Conservation (phyloP, 30 jellyfish, hydroid and myxozoan species). For the Chrysaora quinquecirrha region DNA sequence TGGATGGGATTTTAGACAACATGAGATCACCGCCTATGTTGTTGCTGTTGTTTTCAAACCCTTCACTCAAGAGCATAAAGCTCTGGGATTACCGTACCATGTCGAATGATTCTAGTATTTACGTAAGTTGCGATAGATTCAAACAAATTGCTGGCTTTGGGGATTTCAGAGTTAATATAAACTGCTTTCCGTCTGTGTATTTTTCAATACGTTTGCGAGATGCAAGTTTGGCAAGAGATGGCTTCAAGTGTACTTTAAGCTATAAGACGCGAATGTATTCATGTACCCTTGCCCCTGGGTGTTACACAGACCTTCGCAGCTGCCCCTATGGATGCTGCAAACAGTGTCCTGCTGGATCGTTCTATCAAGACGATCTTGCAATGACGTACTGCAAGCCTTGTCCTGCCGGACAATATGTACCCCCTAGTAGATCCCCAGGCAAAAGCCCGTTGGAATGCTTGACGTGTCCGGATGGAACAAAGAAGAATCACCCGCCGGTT, state of each 20-base stretch:
- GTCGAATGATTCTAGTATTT: conserved; percentile 15
- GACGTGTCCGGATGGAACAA: conserved; percentile 68
- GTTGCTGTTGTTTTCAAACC: conserved; percentile 19
- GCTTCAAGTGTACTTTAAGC: conserved; percentile 21
- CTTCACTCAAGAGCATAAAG: conserved; percentile 3
- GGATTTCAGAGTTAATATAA: conserved; percentile 9
- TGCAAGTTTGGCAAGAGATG: conserved; percentile 2
- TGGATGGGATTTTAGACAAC: conserved; percentile 18
- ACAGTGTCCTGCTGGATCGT: conserved; percentile 58
- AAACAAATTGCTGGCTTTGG: neutral
- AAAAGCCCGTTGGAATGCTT: conserved; percentile 38
- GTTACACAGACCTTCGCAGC: neutral
- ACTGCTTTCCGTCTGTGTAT: conserved; percentile 31
- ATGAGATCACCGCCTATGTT: neutral
- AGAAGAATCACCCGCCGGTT: conserved; percentile 33
- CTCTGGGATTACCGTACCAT: neutral
- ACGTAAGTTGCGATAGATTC: conserved; percentile 15
- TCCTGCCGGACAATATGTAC: conserved; percentile 57
- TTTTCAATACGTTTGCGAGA: neutral
- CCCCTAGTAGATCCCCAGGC: conserved; percentile 38
- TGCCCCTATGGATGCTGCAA: neutral
- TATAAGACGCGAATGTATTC: neutral
- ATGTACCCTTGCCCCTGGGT: conserved; percentile 46
- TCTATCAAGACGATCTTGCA: conserved; percentile 53
- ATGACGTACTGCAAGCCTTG: conserved; percentile 37